Base-by-base conservation (phyloP, 1,140 invertebrate genomes). In the Brachionus rubens region DNA sequence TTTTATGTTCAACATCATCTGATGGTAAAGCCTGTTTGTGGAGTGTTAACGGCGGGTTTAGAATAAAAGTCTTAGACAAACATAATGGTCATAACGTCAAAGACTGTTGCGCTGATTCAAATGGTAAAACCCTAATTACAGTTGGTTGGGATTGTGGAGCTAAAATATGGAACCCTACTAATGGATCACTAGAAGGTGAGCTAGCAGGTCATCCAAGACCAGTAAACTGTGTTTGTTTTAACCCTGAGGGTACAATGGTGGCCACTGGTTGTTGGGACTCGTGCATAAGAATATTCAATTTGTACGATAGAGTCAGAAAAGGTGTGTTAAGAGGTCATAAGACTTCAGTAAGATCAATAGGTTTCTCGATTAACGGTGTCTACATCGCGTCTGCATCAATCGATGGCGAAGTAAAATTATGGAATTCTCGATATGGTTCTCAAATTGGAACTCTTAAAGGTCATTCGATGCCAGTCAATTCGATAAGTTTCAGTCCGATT, bases 201-300 rank as follows among this genome's bases (percentile, higher is more conserved):
- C 59, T 79, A 16, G 43, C 41, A 9, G 59, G 77, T 24, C 52
- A 77, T 50, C 21, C 40, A 33, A 54, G 81, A 46, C 84, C 84
- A 24, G 79, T 85, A 14, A 86, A 85, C 75, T 83, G 83, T 80
- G 81, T 86, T 24, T 78, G 80, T 50, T 84, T 85, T 76, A 84
- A 86, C 68, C 83, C 83, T n/a, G 79, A 80, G 33, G 81, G 79
- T 6, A 80, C 82, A 77, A 79, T 85, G n/a, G 80, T 82, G 2
- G 81, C 80, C 41, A 83, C 82, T 76, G 82, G 80, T 24, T 75
- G 78, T 43, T 86, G 85, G 85, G 84, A 85, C 76, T 76, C 81
- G 28, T 80, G 78, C 10, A 75, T 85, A 14, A 80, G 81, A 76
- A 82, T 85, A 43, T 86, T 80, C 80, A 82, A 85, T 78, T 79